phyloP scores from a whole-genome alignment of 2,113 vertebrate species.

The Myrmecobius fasciatus region DNA sequence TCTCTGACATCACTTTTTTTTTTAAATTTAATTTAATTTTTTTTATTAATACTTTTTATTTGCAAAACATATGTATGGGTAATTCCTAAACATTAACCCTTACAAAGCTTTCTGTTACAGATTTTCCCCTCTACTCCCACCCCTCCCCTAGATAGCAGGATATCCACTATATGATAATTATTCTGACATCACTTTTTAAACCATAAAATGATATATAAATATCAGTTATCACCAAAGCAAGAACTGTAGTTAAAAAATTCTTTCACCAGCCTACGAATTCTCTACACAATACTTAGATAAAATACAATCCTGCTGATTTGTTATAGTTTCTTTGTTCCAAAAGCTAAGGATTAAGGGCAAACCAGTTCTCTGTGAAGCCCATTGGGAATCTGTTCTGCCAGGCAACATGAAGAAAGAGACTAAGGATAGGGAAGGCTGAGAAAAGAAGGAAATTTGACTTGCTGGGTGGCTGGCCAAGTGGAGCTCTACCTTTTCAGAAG shows the following conservation, averaged over 20 bases:
- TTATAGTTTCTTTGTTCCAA: neutral
- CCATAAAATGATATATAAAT: neutral
- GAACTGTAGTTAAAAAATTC: neutral
- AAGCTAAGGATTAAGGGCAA: conserved; percentile 24
- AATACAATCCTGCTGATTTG: neutral
- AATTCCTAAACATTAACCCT: too few species aligned
- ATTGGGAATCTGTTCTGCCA: neutral
- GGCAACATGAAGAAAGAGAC: neutral
- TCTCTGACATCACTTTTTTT: neutral
- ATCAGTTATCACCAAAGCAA: neutral
- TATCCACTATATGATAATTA: too few species aligned
- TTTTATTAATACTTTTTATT: too few species aligned
- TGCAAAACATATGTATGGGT: too few species aligned
- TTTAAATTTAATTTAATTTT: too few species aligned
- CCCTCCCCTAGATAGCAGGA: too few species aligned
- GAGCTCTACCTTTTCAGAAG: conserved; percentile 21
- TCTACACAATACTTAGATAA: neutral
- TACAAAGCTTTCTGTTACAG: too few species aligned
- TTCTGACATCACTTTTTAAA: neutral
- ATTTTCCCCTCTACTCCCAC: too few species aligned
- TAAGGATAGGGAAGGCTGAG: conserved; percentile 2
- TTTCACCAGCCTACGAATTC: neutral
- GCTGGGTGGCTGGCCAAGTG: neutral
- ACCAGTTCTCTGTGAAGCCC: neutral
- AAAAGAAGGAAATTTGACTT: conserved; percentile 4